Evolutionary conservation across 1,140 invertebrate species (phyloP), one percentile per base, ranked within the genome.

Genomic region (Xylocopa sonorina): DNA sequence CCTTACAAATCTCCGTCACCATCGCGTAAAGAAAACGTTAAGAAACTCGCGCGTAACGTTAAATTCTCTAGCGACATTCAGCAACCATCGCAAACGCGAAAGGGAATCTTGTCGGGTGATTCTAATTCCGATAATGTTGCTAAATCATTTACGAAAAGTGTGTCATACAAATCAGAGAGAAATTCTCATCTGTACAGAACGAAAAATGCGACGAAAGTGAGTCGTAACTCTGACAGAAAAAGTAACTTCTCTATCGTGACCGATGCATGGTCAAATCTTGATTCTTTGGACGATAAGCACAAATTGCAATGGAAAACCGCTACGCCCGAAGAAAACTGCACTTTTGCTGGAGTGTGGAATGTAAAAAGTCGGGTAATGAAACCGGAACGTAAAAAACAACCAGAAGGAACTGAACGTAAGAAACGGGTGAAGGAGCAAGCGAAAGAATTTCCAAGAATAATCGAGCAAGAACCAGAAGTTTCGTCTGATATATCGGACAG

Each of bases 231-330:
- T 18, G 1, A 46, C 27, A 29, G 18, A 4, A 57, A 18, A 9
- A 12, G 10, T 55, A 67, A 81, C 67, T 7, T 84, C 18, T 73
- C 84, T 1, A 53, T 60, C 7, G 48, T 58, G 3, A 63, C 12
- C 5, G 75, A 84, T 7, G 32, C 64, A 2, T 79, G 75, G 78
- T 84, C 84, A n/a, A 84, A 84, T 64, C 9, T 79, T 0, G 53
- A 80, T n/a, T 9, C 32, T 27, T 7, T 29, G 9, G 16, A 50
- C 0, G 12, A 50, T 21, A 48, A 63, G 7, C 16, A 16, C 5
- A 73, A 73, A 27, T 3, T 7, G 16, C 24, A 12, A 18, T 4
- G 16, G 18, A 72, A 18, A 24, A 4, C 27, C 29, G 14, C 34
- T 6, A 6, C 14, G 14, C 16, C 5, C 2, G n/a, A 38, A 7